Evolutionary conservation across 2,797 vertebrate species (phyloP), one percentile per base, ranked within the genome.

Genomic region (Mareca strepera): DNA sequence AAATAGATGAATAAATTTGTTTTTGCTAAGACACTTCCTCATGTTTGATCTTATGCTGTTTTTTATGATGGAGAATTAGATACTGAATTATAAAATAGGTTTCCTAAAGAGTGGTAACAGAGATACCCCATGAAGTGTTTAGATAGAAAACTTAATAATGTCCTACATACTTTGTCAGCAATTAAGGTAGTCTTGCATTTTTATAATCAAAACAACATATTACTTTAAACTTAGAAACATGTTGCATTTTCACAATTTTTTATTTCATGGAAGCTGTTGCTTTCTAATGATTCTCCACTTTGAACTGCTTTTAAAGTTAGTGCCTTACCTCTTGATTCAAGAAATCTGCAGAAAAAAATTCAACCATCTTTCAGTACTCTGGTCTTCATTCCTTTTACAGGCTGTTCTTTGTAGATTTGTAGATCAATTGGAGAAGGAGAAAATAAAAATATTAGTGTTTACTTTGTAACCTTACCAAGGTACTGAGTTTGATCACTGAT

Each of bases 1-100:
- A 82, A 89, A 63, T 29, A 31, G 62, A 93, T 92, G 39, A 89
- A 94, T 95, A 94, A 94, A 89, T 46, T 90, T 82, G 80, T 93
- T 84, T 95, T 97, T 96, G 81, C 67, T 79, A 56, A 95, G 75
- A 55, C 20, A 17, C 15, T 84, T 88, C 60, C 22, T 84, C 31
- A 64, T 67, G 44, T 81, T 82, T 82, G 41, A 48, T 96, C 64
- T 89, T 80, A 29, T 60, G 25, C 44, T 28, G 5, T 63, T 82
- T 82, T 60, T 70, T 59, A 12, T 44, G 18, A 73, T 66, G 62
- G 39, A 69, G 39, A 92, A 78, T 69, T 89, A 17, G 33, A 14
- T 56, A 43, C 28, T 79, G 35, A 88, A 63, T 29, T 78, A 20
- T 22, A 37, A 72, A 76, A 59, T 6, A 22, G 1, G 3, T 79